Conservation (phyloP, 2,797 vertebrate genomes). For the Erithacus rubecula region DNA sequence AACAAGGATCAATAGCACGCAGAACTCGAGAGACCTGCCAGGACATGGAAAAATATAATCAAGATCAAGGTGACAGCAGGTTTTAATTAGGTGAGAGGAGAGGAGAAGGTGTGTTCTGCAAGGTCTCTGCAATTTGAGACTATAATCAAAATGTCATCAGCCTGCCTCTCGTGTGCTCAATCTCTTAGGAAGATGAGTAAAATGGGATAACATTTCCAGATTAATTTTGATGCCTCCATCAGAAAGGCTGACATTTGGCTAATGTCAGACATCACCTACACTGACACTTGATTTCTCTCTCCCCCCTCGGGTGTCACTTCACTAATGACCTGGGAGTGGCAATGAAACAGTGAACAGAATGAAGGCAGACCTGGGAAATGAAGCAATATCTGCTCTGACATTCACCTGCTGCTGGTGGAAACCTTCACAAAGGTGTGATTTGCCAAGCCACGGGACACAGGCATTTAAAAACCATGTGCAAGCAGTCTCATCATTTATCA, state of each 20-base stretch:
- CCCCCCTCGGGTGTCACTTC: background rate
- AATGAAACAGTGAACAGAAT: background rate
- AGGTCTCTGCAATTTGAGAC: constrained; percentile 51
- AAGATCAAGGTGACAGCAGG: constrained; percentile 29
- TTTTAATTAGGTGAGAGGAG: constrained; percentile 55
- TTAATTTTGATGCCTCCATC: constrained; percentile 62
- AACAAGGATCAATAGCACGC: constrained; percentile 1
- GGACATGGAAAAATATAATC: background rate
- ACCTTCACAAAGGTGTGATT: background rate
- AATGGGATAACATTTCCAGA: constrained; percentile 58
- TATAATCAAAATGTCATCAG: constrained; percentile 75
- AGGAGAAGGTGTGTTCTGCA: constrained; percentile 21
- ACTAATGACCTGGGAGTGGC: constrained; percentile 32
- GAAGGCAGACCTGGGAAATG: background rate
- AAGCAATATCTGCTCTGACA: background rate
- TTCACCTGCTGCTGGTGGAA: background rate
- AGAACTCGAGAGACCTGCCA: background rate
- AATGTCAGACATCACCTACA: constrained; percentile 68
- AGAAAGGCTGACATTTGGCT: constrained; percentile 70
- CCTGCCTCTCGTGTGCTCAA: constrained; percentile 46
- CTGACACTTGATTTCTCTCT: constrained; percentile 21
- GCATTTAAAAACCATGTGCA: background rate
- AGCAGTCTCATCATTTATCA: background rate
- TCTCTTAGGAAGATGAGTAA: constrained; percentile 64
- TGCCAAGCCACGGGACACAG: background rate